These are phyloP conservation scores for Bellardia pandia DNA, from an alignment of 2,888 invertebrate species.

Conservation along the genomic window DNA sequence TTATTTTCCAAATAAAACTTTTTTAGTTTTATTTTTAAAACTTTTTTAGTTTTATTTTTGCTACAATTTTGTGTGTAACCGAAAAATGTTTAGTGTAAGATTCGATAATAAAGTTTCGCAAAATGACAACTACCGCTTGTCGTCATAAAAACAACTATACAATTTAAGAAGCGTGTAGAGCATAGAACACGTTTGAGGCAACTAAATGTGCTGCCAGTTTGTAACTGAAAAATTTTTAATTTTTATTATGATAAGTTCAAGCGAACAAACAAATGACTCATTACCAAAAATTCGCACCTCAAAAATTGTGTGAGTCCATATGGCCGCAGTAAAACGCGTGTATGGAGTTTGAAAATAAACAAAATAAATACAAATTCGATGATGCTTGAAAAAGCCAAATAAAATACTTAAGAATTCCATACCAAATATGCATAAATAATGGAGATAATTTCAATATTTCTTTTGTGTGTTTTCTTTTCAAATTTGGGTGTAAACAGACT, in stretches of 20 bases:
- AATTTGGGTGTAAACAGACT: conserved; percentile 49
- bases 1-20: background rate
- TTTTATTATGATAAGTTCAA: conserved; percentile 34
- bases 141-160: background rate
- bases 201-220: conserved; percentile 35
- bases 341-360: conserved; percentile 19
- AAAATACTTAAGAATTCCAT: conserved; percentile 45
- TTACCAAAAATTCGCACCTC: conserved; percentile 56
- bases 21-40: background rate
- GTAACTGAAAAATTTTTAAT: conserved; percentile 23
- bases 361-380: conserved; percentile 47
- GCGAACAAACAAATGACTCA: conserved; percentile 50
- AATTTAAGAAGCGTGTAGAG: conserved; percentile 19
- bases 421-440: conserved; percentile 56
- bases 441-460: conserved; percentile 24
- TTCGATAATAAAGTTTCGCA: conserved; percentile 1
- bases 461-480: background rate
- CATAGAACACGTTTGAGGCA: conserved; percentile 35
- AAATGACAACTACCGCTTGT: conserved; percentile 23
- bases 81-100: background rate
- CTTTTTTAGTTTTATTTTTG: background rate
- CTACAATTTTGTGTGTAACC: conserved; percentile 6
- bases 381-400: conserved; percentile 57
- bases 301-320: conserved; percentile 57
- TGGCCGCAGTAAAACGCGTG: conserved; percentile 23